Percentiles rank a stretch among this genome's conserved stretches.
These are phyloP conservation scores for Eupithecia abbreviata DNA, from an alignment of 2,888 invertebrate species.

Conservation along the genomic window DNA sequence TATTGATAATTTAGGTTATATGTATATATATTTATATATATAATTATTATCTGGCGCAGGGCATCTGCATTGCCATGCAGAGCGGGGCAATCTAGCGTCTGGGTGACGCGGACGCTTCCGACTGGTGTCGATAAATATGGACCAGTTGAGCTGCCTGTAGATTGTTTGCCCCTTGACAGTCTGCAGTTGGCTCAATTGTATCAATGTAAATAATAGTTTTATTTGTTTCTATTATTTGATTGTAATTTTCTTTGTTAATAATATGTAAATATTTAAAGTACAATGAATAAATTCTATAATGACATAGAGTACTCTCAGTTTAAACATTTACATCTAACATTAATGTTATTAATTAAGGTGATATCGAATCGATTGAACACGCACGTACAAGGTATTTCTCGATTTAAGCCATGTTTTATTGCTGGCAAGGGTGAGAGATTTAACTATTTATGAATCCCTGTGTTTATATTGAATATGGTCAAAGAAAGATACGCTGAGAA, in stretches of 20 bases:
- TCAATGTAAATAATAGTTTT: no score
- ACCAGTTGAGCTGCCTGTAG: no score
- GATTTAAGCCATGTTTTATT: neutral
- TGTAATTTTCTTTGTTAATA: no score
- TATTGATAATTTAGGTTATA: neutral
- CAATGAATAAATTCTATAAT: no score
- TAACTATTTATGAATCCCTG: neutral
- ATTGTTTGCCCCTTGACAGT: no score
- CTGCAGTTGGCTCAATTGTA: no score
- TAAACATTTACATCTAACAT: constrained; percentile 17
- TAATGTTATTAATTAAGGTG: constrained; percentile 8
- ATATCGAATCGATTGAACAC: constrained; percentile 1
- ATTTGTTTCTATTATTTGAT: neutral
- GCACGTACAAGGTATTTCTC: neutral
- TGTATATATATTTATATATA: constrained; percentile 4
- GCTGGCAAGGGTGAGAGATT: neutral
- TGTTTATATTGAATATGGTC: neutral
- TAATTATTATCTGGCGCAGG: constrained; percentile 3
- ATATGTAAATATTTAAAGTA: no score
- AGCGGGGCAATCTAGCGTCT: no score
- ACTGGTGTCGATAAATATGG: no score
- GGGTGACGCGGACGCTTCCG: no score
- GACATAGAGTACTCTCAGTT: constrained; percentile 2
- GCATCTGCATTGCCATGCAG: no score
- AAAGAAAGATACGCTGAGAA: constrained; percentile 6